phyloP scores from a whole-genome alignment of 2,888 invertebrate genomes.

The Zelleria hepariella region DNA sequence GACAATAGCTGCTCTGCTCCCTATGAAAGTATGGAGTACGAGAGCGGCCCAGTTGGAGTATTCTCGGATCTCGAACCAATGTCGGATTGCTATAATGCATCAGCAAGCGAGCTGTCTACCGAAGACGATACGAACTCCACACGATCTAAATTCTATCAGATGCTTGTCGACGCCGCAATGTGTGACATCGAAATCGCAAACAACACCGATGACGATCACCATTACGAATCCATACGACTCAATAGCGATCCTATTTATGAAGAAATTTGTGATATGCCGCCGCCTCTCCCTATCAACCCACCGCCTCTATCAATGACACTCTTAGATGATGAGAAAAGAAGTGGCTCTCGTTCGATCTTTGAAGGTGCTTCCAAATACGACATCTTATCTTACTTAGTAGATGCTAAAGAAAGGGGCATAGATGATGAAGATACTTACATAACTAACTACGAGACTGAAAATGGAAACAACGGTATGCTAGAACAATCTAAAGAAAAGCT shows the following conservation, averaged over 20 bases:
- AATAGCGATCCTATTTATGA: conserved; percentile 84
- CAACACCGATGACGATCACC: conserved; percentile 76
- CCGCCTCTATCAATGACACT: conserved; percentile 80
- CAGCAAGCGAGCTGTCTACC: conserved; percentile 74
- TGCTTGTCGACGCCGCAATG: conserved; percentile 78
- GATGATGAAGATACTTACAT: conserved; percentile 80
- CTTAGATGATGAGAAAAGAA: conserved; percentile 79
- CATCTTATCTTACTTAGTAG: conserved; percentile 89
- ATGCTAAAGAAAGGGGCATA: conserved; percentile 84
- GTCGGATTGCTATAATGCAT: conserved; percentile 82
- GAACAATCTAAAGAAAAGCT: conserved; percentile 73
- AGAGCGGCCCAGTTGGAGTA: conserved; percentile 68
- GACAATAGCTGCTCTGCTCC: conserved; percentile 78
- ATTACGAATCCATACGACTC: conserved; percentile 79
- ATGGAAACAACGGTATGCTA: conserved; percentile 61
- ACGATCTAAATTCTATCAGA: conserved; percentile 80
- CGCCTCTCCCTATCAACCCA: conserved; percentile 83
- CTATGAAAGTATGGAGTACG: conserved; percentile 82
- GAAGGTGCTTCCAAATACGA: conserved; percentile 91
- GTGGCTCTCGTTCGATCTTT: conserved; percentile 78
- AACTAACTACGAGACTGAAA: conserved; percentile 71
- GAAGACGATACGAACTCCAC: conserved; percentile 77
- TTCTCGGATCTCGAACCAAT: conserved; percentile 69
- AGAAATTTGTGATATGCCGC: conserved; percentile 82
- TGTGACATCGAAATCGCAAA: conserved; percentile 77